These are phyloP conservation scores for Maniola jurtina DNA, from an alignment of 1,140 invertebrate species.

Conservation along the genomic window DNA sequence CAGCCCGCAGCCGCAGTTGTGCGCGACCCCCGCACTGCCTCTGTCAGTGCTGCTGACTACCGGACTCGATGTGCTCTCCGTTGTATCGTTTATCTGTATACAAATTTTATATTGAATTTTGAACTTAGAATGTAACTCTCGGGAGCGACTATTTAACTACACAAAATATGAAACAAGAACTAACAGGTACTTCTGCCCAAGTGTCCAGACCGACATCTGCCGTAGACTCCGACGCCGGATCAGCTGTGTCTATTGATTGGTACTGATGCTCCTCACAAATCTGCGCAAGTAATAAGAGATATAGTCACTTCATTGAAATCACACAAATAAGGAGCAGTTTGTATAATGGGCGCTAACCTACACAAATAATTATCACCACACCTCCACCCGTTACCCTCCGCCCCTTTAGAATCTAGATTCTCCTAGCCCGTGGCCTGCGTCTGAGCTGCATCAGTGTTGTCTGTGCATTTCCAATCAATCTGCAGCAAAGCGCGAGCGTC, in stretches of 20 bases:
- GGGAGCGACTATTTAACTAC: too few relatives aligned
- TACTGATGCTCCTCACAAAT: conserved; percentile 65
- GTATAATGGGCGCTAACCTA: too few relatives aligned
- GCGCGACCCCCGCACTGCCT: not conserved
- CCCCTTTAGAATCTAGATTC: too few relatives aligned
- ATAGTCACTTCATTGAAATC: not conserved
- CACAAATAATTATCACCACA: too few relatives aligned
- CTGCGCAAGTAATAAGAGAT: not conserved
- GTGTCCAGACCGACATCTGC: conserved; percentile 50
- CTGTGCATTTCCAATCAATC: too few relatives aligned
- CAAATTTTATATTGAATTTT: not conserved
- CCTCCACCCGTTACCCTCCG: too few relatives aligned
- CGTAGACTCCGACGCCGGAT: conserved; percentile 46
- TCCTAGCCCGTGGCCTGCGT: too few relatives aligned
- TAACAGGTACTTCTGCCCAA: conserved; percentile 61
- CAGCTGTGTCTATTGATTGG: conserved; percentile 60
- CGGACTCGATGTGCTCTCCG: conserved; percentile 5
- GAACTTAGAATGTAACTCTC: too few relatives aligned
- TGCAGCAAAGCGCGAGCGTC: too few relatives aligned
- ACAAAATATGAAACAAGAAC: not conserved
- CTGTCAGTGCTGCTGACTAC: not conserved
- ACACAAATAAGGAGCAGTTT: too few relatives aligned
- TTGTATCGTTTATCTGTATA: conserved; percentile 25
- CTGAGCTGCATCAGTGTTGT: too few relatives aligned
- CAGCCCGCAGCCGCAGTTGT: conserved; percentile 54